Conservation (phyloP, 1,140 invertebrate genomes). For the Homalodisca vitripennis region DNA sequence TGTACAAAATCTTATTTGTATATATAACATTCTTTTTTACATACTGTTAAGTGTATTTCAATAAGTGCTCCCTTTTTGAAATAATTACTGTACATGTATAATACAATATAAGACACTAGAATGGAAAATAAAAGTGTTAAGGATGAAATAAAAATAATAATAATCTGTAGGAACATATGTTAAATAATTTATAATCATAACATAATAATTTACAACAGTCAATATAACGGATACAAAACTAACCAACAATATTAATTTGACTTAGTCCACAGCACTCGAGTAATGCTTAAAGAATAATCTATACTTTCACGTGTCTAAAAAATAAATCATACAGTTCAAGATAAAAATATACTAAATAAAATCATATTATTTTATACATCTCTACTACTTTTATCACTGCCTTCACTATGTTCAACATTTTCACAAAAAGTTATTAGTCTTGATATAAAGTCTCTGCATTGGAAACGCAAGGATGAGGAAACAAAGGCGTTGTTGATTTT, state of each 20-base stretch:
- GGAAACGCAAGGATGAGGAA: neutral
- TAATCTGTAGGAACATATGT: slow-evolving; percentile 27
- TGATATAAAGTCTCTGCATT: too few relatives aligned
- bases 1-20: slow-evolving; percentile 15
- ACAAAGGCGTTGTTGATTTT: neutral
- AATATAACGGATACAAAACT: slow-evolving; percentile 29
- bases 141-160: neutral
- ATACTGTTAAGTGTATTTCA: neutral
- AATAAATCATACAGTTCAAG: neutral
- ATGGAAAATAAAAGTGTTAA: neutral
- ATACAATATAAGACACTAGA: slow-evolving; percentile 4
- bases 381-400: neutral
- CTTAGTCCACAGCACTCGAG: slow-evolving; percentile 18
- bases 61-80: slow-evolving; percentile 16
- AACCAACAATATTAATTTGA: slow-evolving; percentile 30
- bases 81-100: neutral
- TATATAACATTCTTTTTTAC: neutral
- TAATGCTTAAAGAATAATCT: slow-evolving; percentile 14
- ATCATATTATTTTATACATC: neutral
- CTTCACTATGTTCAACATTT: neutral
- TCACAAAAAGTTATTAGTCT: neutral
- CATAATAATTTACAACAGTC: slow-evolving; percentile 27
- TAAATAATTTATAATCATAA: slow-evolving; percentile 31
- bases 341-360: slow-evolving; percentile 12
- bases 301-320: neutral